Percentiles rank a stretch among this genome's conserved stretches.
phyloP scores from a whole-genome alignment of 2,888 invertebrate genomes.

The Leptopilina drosophilae region DNA sequence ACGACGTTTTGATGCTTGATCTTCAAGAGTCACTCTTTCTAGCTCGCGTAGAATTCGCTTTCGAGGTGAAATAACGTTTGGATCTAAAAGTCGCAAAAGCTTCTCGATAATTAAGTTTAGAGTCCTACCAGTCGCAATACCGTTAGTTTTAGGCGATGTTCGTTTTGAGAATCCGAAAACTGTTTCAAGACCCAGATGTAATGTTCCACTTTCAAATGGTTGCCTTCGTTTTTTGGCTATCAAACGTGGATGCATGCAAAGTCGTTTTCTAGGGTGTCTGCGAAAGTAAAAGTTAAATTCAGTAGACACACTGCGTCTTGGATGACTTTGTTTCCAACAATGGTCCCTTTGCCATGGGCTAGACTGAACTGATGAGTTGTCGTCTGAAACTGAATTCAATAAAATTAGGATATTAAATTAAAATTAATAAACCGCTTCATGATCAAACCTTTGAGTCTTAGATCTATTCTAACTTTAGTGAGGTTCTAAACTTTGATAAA shows the following conservation, averaged over 20 bases:
- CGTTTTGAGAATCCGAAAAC: constrained; percentile 57
- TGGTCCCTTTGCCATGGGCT: constrained; percentile 95
- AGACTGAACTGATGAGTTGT: constrained; percentile 93
- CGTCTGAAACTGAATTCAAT: constrained; percentile 85
- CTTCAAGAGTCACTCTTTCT: constrained; percentile 86
- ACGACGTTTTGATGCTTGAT: constrained; percentile 81
- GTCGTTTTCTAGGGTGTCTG: constrained; percentile 78
- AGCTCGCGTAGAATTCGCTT: constrained; percentile 90
- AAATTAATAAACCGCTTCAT: too few species aligned
- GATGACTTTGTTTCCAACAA: constrained; percentile 91
- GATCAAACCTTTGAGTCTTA: too few species aligned
- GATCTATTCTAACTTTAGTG: too few species aligned
- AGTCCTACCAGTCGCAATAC: constrained; percentile 65
- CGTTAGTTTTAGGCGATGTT: constrained; percentile 61
- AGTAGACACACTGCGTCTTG: constrained; percentile 85
- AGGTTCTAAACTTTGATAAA: too few species aligned
- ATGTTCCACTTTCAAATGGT: constrained; percentile 80
- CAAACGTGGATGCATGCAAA: constrained; percentile 77
- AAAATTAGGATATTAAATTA: background rate
- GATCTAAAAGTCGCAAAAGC: constrained; percentile 73
- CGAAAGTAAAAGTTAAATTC: constrained; percentile 86
- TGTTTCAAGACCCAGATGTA: constrained; percentile 62
- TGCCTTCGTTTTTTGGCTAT: constrained; percentile 82
- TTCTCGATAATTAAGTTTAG: constrained; percentile 73
- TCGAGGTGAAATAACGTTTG: constrained; percentile 86